Evolutionary conservation across 2,797 vertebrate species (phyloP), one percentile per base, ranked within the genome.

Genomic region (Sebastes wilsoni): DNA sequence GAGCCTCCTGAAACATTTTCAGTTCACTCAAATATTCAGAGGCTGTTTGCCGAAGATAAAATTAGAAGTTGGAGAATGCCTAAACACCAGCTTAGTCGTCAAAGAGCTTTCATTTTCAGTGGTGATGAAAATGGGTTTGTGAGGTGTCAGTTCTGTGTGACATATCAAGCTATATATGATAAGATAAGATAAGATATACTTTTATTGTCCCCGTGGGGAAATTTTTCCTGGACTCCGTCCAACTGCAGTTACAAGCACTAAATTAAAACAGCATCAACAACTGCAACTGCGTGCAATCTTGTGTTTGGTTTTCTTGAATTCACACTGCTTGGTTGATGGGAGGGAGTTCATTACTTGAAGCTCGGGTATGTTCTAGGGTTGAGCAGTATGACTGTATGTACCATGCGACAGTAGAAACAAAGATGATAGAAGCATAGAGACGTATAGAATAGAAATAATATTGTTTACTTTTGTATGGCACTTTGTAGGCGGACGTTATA

Each of bases 91-190:
- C 42, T n/a, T 66, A 66, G 34, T 61, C 16, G 8, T 75, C 18
- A 27, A 14, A 65, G n/a, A 61, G 55, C 46, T 70, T 64, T 75
- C 4, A 58, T 71, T 84, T 81, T 74, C 59, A 70, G 16, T 27
- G 18, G 38, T 64, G 62, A 69, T 16, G 10, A 52, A 55, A 32
- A 65, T 49, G 3, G 4, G 30, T 61, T 56, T 70, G 27, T 36
- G 49, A 23, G 2, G 28, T 60, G 38, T 66, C 34, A 5, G 22
- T 36, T 61, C 52, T 60, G 54, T 67, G 56, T n/a, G 30, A 66
- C 38, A 55, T 65, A 79, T 42, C 7, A 55, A 32, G 42, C 61
- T 25, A 23, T 23, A 16, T 9, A 16, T 6, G 34, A 36, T 36
- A 36, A 4, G 34, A 34, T 34, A 34, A 32, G 32, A 34, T 36